These are phyloP conservation scores for Propithecus coquereli DNA, from an alignment of 2,113 vertebrate species.

Conservation along the genomic window DNA sequence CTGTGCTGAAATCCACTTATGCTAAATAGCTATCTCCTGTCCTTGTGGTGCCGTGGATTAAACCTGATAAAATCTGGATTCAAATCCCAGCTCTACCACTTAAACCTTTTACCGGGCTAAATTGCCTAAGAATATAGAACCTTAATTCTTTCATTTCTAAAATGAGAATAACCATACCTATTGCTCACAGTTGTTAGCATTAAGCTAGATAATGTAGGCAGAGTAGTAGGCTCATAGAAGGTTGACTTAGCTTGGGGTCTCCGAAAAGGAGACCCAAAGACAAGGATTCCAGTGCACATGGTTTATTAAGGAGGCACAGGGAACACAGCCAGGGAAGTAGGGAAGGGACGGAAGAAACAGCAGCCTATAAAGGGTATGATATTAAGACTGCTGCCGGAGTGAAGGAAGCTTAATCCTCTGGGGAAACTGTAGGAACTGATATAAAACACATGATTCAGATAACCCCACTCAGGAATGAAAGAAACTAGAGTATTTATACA, in stretches of 20 bases:
- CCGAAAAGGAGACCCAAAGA: neutral
- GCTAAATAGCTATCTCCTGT: neutral
- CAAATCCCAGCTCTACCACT: conserved; percentile 38
- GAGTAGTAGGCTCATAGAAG: neutral
- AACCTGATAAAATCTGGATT: neutral
- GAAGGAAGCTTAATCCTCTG: neutral
- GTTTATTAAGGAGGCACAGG: neutral
- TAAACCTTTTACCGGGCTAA: conserved; percentile 25
- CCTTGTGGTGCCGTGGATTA: neutral
- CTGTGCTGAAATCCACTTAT: conserved; percentile 15
- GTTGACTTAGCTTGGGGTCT: neutral
- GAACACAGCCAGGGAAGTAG: neutral
- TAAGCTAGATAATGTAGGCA: conserved; percentile 24
- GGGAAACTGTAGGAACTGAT: neutral
- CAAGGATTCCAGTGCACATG: neutral
- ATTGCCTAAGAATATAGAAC: neutral
- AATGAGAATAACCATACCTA: conserved; percentile 13
- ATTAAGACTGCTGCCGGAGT: neutral
- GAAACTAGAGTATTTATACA: neutral
- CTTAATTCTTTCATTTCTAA: conserved; percentile 47
- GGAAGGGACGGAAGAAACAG: neutral
- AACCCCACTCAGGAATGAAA: neutral
- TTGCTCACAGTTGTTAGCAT: neutral
- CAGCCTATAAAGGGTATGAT: neutral
- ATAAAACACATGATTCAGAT: neutral